phyloP scores from a whole-genome alignment of 2,888 invertebrate genomes.

The Cotesia congregata region DNA sequence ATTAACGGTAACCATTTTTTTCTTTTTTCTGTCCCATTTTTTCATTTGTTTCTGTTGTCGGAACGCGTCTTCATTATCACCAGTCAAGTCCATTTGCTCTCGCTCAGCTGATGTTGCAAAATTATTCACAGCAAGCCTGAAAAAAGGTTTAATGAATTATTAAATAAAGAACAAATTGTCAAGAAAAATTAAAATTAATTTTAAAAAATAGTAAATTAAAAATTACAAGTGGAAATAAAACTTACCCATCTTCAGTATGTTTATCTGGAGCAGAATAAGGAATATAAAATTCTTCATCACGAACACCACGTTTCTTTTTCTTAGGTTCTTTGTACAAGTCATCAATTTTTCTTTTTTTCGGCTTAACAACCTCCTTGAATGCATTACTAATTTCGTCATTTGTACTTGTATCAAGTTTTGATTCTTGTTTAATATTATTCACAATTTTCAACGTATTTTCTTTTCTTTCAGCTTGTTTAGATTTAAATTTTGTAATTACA shows the following conservation, averaged over 20 bases:
- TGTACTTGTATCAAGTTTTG: constrained; percentile 68
- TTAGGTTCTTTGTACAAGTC: constrained; percentile 72
- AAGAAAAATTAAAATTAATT: constrained; percentile 26
- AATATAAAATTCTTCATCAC: constrained; percentile 88
- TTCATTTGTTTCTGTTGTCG: constrained; percentile 76
- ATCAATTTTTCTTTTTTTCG: constrained; percentile 74
- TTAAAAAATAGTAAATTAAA: constrained; percentile 4
- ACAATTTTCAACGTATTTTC: constrained; percentile 47
- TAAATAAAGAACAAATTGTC: background rate
- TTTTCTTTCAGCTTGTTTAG: constrained; percentile 66
- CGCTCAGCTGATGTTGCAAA: constrained; percentile 86
- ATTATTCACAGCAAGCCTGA: constrained; percentile 80
- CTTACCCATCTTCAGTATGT: constrained; percentile 86
- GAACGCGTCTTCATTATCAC: constrained; percentile 81
- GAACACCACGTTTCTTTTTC: constrained; percentile 73
- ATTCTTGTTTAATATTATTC: constrained; percentile 31
- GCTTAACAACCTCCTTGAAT: constrained; percentile 74
- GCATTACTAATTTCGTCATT: constrained; percentile 73
- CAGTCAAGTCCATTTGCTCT: constrained; percentile 86
- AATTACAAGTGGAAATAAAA: constrained; percentile 22
- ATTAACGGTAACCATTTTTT: constrained; percentile 89
- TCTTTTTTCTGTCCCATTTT: constrained; percentile 95
- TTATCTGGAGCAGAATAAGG: constrained; percentile 88
- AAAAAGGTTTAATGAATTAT: constrained; percentile 47
- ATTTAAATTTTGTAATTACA: constrained; percentile 71